phyloP scores from a whole-genome alignment of 2,888 invertebrate species.

The Oscheius sp. region DNA sequence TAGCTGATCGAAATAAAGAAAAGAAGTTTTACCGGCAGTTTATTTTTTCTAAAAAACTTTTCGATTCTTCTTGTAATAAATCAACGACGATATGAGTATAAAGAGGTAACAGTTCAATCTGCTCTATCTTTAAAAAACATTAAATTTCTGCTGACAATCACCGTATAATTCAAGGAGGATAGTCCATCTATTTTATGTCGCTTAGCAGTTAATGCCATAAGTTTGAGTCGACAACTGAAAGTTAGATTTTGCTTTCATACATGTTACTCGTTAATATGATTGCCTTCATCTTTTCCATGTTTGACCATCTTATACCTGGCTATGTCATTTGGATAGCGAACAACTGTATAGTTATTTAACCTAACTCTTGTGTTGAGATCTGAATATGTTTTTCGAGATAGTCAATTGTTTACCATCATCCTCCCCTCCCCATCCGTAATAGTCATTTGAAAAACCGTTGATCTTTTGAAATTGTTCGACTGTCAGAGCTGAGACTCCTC shows the following conservation, averaged over 20 bases:
- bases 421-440: conserved; percentile 97
- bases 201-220: conserved; percentile 71
- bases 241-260: background rate
- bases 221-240: conserved; percentile 73
- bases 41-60: conserved; percentile 35
- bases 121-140: conserved; percentile 20
- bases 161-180: conserved; percentile 71
- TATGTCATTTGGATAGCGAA: conserved; percentile 88
- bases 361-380: too few species aligned
- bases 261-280: conserved; percentile 77
- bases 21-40: conserved; percentile 23
- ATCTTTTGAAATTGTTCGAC: conserved; percentile 70
- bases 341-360: conserved; percentile 80
- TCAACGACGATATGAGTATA: conserved; percentile 65
- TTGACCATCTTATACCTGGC: conserved; percentile 95
- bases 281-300: conserved; percentile 82
- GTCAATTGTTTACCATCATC: conserved; percentile 98
- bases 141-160: conserved; percentile 34
- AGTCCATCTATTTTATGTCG: conserved; percentile 72
- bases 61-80: conserved; percentile 59
- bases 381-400: too few species aligned
- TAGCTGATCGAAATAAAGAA: too few species aligned
- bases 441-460: conserved; percentile 76
- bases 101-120: conserved; percentile 40
- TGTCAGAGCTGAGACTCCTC: background rate